Conservation (phyloP, 2,797 vertebrate genomes). For the Ctenochaetus hawaiiensis region DNA sequence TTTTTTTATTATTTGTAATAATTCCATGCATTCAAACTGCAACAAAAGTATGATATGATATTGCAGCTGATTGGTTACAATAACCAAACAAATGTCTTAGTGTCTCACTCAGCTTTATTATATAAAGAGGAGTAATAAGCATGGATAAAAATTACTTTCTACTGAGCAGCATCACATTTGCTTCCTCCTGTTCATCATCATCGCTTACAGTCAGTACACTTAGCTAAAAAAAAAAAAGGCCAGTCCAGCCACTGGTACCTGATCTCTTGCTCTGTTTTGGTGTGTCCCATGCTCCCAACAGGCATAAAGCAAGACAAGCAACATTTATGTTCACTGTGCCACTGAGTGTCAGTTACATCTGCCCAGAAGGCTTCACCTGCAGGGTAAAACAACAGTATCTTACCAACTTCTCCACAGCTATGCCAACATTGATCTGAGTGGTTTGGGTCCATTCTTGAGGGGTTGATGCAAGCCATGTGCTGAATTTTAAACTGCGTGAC, state of each 20-base stretch:
- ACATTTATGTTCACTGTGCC: constrained; percentile 19
- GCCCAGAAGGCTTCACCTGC: constrained; percentile 19
- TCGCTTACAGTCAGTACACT: background rate
- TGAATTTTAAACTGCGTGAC: constrained; percentile 11
- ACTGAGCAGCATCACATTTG: background rate
- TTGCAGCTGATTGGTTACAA: background rate
- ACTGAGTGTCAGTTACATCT: constrained; percentile 34
- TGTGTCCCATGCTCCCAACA: constrained; percentile 12
- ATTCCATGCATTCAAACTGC: background rate
- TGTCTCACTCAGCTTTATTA: background rate
- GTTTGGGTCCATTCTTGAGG: constrained; percentile 8
- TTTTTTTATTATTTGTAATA: no score
- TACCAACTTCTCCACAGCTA: background rate
- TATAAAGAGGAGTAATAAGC: background rate
- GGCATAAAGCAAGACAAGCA: constrained; percentile 24
- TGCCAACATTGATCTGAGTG: constrained; percentile 24
- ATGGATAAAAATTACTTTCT: background rate
- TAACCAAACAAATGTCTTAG: background rate
- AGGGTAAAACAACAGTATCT: constrained; percentile 24
- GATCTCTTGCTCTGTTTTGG: background rate
- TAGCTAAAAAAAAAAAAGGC: background rate
- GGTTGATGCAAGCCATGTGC: background rate
- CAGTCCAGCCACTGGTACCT: background rate
- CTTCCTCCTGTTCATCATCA: background rate
- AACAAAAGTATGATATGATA: background rate